A percentile compares a stretch with the other conserved stretches of the same genome.
Conservation (phyloP, 1,140 invertebrate genomes). For the Limonius californicus region DNA sequence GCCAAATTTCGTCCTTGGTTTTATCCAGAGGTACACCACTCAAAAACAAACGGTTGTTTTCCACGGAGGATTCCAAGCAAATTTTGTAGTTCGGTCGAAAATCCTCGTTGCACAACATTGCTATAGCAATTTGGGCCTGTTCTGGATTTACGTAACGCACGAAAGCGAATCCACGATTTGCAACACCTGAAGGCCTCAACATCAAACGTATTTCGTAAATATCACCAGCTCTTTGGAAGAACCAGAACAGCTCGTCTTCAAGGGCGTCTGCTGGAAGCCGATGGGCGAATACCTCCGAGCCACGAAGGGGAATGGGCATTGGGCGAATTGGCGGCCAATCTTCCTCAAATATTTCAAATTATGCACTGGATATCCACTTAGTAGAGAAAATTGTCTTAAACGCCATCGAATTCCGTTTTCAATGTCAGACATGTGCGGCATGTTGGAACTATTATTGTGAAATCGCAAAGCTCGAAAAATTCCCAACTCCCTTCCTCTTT, state of each 20-base stretch:
- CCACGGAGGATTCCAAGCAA: constrained; percentile 74
- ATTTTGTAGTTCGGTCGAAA: constrained; percentile 64
- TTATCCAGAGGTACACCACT: constrained; percentile 74
- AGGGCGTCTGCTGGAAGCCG: constrained; percentile 75
- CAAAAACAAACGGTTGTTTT: constrained; percentile 82
- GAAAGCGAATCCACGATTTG: constrained; percentile 62
- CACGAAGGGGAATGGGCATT: constrained; percentile 43
- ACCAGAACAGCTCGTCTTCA: constrained; percentile 78
- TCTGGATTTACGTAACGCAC: constrained; percentile 48
- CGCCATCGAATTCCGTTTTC: too few relatives aligned
- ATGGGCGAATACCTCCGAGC: constrained; percentile 79
- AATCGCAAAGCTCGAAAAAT: too few relatives aligned
- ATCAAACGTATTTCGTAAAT: constrained; percentile 67
- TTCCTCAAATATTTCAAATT: too few relatives aligned
- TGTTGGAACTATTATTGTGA: too few relatives aligned
- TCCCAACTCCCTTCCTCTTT: too few relatives aligned
- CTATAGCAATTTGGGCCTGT: constrained; percentile 52
- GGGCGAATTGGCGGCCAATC: not conserved
- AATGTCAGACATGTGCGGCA: too few relatives aligned
- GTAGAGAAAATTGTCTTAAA: too few relatives aligned
- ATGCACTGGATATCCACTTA: too few relatives aligned
- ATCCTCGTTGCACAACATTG: constrained; percentile 63
- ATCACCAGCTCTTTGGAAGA: constrained; percentile 60
- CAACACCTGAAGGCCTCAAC: constrained; percentile 59
- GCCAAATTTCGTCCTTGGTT: constrained; percentile 63